phyloP scores from a whole-genome alignment of 2,888 invertebrate species.

The Cerceris rybyensis region DNA sequence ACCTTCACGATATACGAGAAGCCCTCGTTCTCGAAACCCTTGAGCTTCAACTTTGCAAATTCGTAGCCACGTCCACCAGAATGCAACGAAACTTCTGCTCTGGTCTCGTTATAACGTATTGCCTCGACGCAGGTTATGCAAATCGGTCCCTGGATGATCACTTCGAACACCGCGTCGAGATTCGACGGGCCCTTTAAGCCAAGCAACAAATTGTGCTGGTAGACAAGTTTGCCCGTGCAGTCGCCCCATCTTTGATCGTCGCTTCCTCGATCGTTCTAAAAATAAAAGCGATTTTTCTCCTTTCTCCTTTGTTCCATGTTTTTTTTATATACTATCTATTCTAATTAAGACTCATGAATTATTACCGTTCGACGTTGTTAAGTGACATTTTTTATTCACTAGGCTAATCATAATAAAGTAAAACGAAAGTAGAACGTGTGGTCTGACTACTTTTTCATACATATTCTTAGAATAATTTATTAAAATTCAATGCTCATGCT shows the following conservation, averaged over 20 bases:
- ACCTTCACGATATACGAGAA: slow-evolving; percentile 82
- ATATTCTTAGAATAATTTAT: no score
- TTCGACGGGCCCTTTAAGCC: slow-evolving; percentile 54
- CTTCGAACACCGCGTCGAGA: slow-evolving; percentile 71
- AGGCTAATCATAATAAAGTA: no score
- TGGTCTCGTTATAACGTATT: slow-evolving; percentile 76
- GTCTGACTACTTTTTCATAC: no score
- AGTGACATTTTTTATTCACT: no score
- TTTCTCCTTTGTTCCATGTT: neutral
- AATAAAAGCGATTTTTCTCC: neutral
- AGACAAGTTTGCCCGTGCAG: slow-evolving; percentile 61
- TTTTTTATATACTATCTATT: neutral
- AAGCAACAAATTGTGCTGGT: slow-evolving; percentile 68
- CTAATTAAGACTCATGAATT: neutral
- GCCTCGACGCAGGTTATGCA: slow-evolving; percentile 81
- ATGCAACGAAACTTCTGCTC: slow-evolving; percentile 74
- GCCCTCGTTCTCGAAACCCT: slow-evolving; percentile 81
- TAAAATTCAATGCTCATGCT: no score
- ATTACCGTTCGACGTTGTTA: neutral
- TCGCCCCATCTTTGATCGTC: slow-evolving; percentile 51
- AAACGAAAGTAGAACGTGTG: no score
- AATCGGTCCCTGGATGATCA: slow-evolving; percentile 79
- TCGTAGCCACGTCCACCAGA: slow-evolving; percentile 81
- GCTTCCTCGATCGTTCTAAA: slow-evolving; percentile 11
- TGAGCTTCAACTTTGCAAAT: slow-evolving; percentile 80